These are phyloP conservation scores for Hozukius guyotensis DNA, from an alignment of 2,797 vertebrate genomes.

Conservation along the genomic window DNA sequence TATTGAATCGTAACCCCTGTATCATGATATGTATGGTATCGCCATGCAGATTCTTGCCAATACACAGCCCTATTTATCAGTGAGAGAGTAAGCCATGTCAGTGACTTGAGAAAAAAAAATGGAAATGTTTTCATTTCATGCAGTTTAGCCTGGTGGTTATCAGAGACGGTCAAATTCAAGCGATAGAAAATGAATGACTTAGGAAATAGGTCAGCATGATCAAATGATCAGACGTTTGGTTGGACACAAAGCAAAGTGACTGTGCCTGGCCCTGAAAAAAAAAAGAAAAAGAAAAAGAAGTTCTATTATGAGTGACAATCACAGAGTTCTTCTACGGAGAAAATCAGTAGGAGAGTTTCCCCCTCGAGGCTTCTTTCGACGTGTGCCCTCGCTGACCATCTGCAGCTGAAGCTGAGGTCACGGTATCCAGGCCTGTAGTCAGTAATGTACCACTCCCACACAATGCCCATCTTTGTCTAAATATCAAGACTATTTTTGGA, in stretches of 20 bases:
- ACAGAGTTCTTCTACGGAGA: neutral
- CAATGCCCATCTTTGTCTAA: constrained; percentile 72
- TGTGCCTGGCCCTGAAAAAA: neutral
- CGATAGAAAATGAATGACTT: neutral
- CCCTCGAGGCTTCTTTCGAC: neutral
- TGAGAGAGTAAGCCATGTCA: neutral
- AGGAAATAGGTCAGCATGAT: neutral
- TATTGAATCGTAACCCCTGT: too few relatives aligned
- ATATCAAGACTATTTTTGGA: constrained; percentile 73
- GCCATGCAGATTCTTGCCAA: too few relatives aligned
- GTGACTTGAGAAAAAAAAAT: neutral
- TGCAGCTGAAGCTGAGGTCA: constrained; percentile 59
- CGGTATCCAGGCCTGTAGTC: neutral
- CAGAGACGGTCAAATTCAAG: neutral
- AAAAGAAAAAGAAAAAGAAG: neutral
- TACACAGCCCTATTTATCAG: neutral
- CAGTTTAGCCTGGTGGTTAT: neutral
- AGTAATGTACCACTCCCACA: constrained; percentile 43
- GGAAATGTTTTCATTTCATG: neutral
- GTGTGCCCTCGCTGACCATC: constrained; percentile 49
- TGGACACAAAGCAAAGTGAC: neutral
- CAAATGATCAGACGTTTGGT: neutral
- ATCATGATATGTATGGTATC: too few relatives aligned
- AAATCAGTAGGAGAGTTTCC: neutral
- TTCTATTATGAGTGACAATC: neutral